phyloP scores from a whole-genome alignment of 2,888 invertebrate species.

The Clivina fossor region DNA sequence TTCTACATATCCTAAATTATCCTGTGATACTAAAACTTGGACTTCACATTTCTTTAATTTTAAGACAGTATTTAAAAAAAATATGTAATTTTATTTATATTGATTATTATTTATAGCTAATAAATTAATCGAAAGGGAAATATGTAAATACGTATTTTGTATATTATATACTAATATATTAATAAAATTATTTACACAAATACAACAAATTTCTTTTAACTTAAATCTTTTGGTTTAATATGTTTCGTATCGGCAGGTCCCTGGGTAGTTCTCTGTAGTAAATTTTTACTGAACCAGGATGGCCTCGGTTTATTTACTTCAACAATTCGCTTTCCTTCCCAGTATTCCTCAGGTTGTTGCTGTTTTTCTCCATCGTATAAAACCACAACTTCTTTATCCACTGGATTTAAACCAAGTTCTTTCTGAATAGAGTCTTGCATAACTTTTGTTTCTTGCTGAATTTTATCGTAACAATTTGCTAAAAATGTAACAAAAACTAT shows the following conservation, averaged over 20 bases:
- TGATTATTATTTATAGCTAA: no score
- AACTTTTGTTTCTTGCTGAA: constrained; percentile 76
- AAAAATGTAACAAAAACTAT: constrained; percentile 29
- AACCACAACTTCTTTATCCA: constrained; percentile 83
- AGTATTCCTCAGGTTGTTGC: constrained; percentile 61
- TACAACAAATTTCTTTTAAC: constrained; percentile 52
- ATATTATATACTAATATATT: neutral
- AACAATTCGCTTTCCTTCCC: constrained; percentile 75
- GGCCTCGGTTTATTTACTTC: constrained; percentile 86
- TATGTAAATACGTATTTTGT: no score
- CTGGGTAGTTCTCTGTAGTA: constrained; percentile 77
- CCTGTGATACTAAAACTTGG: no score
- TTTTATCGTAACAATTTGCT: constrained; percentile 85
- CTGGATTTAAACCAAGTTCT: constrained; percentile 68
- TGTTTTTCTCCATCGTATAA: constrained; percentile 81
- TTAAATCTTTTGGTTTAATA: constrained; percentile 73
- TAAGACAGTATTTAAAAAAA: no score
- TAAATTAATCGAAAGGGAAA: no score
- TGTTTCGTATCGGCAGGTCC: constrained; percentile 69
- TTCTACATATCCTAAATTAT: no score
- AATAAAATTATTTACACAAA: neutral
- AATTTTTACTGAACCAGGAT: constrained; percentile 83
- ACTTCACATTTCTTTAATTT: no score
- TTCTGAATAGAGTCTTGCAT: constrained; percentile 77
- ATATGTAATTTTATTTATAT: no score